Conservation (phyloP, 2,113 vertebrate genomes). For the Centropristis striata region DNA sequence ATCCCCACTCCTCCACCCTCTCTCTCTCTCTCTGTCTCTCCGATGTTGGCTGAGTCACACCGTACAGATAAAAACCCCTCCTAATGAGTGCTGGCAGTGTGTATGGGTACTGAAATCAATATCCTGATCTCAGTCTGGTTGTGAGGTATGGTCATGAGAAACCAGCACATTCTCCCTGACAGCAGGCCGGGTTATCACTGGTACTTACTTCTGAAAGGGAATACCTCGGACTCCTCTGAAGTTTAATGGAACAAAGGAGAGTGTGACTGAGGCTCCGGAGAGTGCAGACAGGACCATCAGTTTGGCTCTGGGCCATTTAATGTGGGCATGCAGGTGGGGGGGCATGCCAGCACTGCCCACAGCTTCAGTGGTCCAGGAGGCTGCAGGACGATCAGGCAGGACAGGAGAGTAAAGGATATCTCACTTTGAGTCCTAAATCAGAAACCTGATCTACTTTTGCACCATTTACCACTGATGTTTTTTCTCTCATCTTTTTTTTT, state of each 20-base stretch:
- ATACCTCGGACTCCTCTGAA: conserved; percentile 39
- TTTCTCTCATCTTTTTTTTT: background rate
- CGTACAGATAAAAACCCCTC: conserved; percentile 43
- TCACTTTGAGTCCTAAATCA: background rate
- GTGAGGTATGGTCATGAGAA: conserved; percentile 47
- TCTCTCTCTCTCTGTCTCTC: conserved; percentile 33
- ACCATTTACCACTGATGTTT: background rate
- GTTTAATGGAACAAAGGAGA: conserved; percentile 52
- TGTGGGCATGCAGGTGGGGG: conserved; percentile 22
- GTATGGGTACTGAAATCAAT: conserved; percentile 57
- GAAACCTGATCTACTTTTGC: conserved; percentile 1
- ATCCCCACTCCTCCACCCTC: conserved; percentile 14
- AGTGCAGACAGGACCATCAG: conserved; percentile 12
- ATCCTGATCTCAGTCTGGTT: conserved; percentile 52
- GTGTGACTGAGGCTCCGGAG: conserved; percentile 14
- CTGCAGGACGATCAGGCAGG: background rate
- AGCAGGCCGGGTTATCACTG: conserved; percentile 47
- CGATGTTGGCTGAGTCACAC: conserved; percentile 37
- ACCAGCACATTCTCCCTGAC: conserved; percentile 46
- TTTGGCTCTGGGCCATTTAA: conserved; percentile 26
- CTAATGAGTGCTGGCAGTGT: conserved; percentile 53
- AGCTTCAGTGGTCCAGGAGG: conserved; percentile 18
- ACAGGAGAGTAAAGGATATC: accelerated
- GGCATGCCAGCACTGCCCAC: conserved; percentile 30
- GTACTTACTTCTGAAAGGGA: conserved; percentile 51